Evolutionary conservation across 2,113 vertebrate species (phyloP), one percentile per base, ranked within the genome.

Genomic region (Riparia riparia): DNA sequence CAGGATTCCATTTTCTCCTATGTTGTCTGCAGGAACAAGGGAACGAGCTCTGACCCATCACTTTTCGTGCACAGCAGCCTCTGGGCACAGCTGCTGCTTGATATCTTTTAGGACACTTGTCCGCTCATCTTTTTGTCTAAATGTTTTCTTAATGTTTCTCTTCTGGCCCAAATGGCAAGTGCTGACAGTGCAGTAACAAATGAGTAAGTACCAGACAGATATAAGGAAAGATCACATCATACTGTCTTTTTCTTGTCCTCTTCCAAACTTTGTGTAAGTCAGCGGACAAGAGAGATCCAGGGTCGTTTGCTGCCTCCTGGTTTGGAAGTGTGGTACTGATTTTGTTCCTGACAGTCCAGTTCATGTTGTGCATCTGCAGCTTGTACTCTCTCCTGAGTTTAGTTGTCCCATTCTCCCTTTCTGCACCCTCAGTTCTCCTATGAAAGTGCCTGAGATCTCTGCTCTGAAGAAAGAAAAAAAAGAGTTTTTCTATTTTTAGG

Each of bases 61-160:
- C 49, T 83, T 80, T 81, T 54, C 1, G 6, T 57, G 54, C 25
- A 19, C 1, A 31, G 57, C 31, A 86, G 37, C 80, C 49, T 79
- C 66, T 82, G 89, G 82, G 82, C 74, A 87, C 39, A 76, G 71
- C 57, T 87, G 72, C 37, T 90, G 9, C 32, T 73, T 45, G 10
- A 4, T 58, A 31, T 68, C 76, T 89, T 82, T 50, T 57, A 64
- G 71, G 47, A 49, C 26, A 7, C 28, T 86, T 81, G 39, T 81
- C 82, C 64, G n/a, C 51, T 83, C 86, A 86, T 86, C 86, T 94
- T 90, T 95, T 89, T 86, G 39, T 77, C 12, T 84, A 54, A 64
- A 44, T 47, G 16, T 83, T 92, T 88, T 90, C 82, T 85, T 92
- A 58, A 53, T 89, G 50, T 80, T 92, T 86, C 26, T 81, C 39